Percentiles rank a stretch among this genome's conserved stretches.
phyloP scores from a whole-genome alignment of 2,888 invertebrate species.

The Rhimphoctona megacephalus region DNA sequence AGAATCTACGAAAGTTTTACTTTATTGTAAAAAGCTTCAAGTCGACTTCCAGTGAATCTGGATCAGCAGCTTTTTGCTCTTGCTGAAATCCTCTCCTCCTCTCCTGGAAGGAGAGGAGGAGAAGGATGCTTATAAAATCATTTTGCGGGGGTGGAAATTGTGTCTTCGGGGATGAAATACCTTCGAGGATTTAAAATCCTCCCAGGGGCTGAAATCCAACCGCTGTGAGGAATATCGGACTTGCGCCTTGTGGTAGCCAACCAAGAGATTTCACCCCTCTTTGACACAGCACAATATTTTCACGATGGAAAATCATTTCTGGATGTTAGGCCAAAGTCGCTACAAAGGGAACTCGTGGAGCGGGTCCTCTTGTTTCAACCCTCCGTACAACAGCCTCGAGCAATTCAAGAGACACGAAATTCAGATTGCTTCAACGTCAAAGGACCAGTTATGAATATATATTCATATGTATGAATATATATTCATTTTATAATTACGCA shows the following conservation, averaged over 20 bases:
- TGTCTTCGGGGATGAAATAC: neutral
- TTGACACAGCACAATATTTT: neutral
- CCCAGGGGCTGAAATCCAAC: conserved; percentile 44
- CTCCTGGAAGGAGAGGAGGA: neutral
- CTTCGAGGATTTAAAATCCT: conserved; percentile 1
- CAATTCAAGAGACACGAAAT: conserved; percentile 53
- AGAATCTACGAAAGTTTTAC: conserved; percentile 11
- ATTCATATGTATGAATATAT: conserved; percentile 6
- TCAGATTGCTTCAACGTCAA: conserved; percentile 65
- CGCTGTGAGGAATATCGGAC: conserved; percentile 46
- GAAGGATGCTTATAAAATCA: conserved; percentile 3
- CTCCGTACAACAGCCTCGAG: conserved; percentile 51
- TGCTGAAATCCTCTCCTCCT: too few relatives aligned
- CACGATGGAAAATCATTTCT: conserved; percentile 41
- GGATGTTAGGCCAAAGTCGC: conserved; percentile 40
- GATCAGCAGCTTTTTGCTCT: conserved; percentile 36
- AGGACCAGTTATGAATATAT: conserved; percentile 64
- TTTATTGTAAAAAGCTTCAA: conserved; percentile 41
- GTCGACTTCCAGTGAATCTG: conserved; percentile 19
- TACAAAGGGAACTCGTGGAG: conserved; percentile 46
- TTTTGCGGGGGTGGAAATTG: conserved; percentile 4
- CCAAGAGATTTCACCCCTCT: conserved; percentile 46
- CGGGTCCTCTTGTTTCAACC: conserved; percentile 34
- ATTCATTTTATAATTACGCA: conserved; percentile 55
- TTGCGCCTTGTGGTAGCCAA: conserved; percentile 56